Evolutionary conservation across 2,113 vertebrate species (phyloP), one percentile per base, ranked within the genome.

Genomic region (Morphnarchus princeps): DNA sequence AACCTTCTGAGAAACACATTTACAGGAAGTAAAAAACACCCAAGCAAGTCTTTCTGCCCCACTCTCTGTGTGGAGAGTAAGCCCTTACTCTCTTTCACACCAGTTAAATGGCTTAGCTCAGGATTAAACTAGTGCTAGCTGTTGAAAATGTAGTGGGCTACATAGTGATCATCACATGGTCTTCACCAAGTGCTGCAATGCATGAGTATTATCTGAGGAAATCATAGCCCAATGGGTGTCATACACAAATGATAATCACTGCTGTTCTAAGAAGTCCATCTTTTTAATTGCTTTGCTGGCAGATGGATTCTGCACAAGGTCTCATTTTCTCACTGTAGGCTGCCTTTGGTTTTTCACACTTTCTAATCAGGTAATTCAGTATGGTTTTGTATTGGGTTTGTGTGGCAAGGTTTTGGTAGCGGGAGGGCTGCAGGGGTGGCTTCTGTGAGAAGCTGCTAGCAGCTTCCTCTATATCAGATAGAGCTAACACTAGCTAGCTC

Each of bases 191-290:
- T 80, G 36, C 89, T 65, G 69, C 16, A 10, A 62, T 81, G 69
- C 77, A 10, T 67, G 25, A 61, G 19, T 70, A 34, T 92, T 87
- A 58, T 85, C 66, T 58, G 93, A 95, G 93, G 50, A 89, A 94
- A 58, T 52, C 20, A 58, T 54, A 86, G 66, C 43, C 66, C 72
- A 19, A 58, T 45, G 52, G 38, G 52, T 87, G 43, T 54, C 77
- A 69, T 63, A 65, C 42, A 91, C 52, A 87, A 70, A 47, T 7
- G 29, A 87, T 47, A 92, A 29, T 83, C 66, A 49, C 32, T 92
- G 94, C 82, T 45, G 81, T 95, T 95, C 89, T 95, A 69, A 67
- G 89, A 87, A 86, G 70, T 84, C 78, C 43, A 69, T 95, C 73
- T 85, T 79, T 55, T 70, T 78, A 76, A 47, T 86, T 91, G 67